phyloP scores from a whole-genome alignment of 2,113 vertebrate species.

The Halichoeres trimaculatus region DNA sequence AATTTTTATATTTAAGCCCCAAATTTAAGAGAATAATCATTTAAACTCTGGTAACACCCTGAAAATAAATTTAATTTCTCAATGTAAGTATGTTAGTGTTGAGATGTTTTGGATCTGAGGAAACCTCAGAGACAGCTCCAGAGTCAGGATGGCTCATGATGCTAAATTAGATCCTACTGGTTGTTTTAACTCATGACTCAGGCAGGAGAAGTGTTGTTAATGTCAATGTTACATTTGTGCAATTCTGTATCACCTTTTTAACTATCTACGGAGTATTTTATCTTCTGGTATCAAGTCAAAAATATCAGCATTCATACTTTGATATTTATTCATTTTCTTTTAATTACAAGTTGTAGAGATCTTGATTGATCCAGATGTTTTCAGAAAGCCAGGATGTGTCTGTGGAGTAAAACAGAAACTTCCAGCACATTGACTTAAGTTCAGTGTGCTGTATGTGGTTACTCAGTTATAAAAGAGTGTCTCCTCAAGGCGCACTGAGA shows the following conservation, averaged over 20 bases:
- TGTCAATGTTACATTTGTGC: constrained; percentile 22
- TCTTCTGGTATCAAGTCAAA: too few species aligned
- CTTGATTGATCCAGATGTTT: not conserved
- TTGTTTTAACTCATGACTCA: constrained; percentile 28
- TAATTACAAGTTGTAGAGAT: too few species aligned
- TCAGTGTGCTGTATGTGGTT: not conserved
- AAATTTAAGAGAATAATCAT: too few species aligned
- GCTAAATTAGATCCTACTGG: constrained; percentile 7
- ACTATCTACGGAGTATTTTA: too few species aligned
- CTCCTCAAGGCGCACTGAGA: too few species aligned
- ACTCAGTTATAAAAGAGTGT: too few species aligned
- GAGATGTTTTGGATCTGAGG: not conserved
- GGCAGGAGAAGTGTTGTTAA: constrained; percentile 50
- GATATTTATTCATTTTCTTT: too few species aligned
- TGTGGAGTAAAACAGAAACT: not conserved
- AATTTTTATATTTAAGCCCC: too few species aligned
- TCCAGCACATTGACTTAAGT: not conserved
- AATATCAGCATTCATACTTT: not conserved
- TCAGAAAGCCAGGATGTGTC: not conserved
- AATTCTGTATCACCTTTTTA: too few species aligned
- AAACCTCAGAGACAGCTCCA: not conserved
- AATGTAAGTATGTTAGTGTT: too few species aligned
- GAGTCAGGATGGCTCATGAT: constrained; percentile 15
- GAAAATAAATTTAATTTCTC: too few species aligned
- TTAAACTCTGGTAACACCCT: too few species aligned